phyloP scores from a whole-genome alignment of 1,140 invertebrate species.

The Pectinophora gossypiella region DNA sequence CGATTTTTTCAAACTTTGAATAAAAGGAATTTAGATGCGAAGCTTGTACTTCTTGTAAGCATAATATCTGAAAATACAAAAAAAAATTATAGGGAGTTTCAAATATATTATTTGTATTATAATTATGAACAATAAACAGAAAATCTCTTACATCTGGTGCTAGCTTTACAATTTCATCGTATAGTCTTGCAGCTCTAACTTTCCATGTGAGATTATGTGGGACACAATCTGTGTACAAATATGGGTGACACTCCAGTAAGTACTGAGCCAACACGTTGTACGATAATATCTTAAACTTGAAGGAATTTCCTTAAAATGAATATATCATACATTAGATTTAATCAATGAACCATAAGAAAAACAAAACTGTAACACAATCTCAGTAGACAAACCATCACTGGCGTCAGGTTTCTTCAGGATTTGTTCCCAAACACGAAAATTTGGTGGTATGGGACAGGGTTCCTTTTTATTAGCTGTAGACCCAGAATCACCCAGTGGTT shows the following conservation, averaged over 20 bases:
- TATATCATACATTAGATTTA: not conserved
- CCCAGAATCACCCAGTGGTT: constrained; percentile 4
- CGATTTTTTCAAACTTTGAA: constrained; percentile 70
- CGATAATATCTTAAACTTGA: constrained; percentile 76
- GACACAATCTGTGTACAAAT: constrained; percentile 83
- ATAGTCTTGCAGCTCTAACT: constrained; percentile 79
- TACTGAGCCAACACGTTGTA: constrained; percentile 94
- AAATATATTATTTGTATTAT: too few relatives aligned
- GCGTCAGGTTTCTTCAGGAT: constrained; percentile 22
- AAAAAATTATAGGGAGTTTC: not conserved
- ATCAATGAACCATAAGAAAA: too few relatives aligned
- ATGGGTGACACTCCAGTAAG: constrained; percentile 83
- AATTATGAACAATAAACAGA: not conserved
- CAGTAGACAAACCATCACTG: constrained; percentile 20
- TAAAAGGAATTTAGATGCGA: constrained; percentile 82
- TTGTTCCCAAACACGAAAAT: constrained; percentile 54
- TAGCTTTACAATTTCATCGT: constrained; percentile 81
- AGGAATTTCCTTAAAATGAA: constrained; percentile 2
- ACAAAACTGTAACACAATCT: too few relatives aligned
- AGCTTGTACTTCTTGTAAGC: constrained; percentile 92
- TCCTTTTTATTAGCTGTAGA: not conserved
- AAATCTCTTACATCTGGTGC: constrained; percentile 85
- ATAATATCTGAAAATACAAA: constrained; percentile 80
- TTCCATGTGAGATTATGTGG: constrained; percentile 81
- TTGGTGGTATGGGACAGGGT: constrained; percentile 22